Conservation (phyloP, 2,797 vertebrate species). For the Aeoliscus strigatus region DNA sequence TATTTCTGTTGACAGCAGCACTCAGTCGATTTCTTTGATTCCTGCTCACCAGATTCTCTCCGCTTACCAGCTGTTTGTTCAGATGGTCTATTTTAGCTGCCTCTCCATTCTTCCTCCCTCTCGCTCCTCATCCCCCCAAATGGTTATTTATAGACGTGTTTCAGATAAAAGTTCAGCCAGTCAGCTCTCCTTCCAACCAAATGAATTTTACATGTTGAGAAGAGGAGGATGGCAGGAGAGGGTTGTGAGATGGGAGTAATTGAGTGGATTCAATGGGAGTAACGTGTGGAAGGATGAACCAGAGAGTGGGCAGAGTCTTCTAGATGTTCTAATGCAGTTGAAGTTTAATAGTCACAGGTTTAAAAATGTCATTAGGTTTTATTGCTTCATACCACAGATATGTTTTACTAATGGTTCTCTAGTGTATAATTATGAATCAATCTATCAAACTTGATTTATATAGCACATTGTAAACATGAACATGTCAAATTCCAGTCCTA, state of each 20-base stretch:
- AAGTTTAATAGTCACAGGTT: no score
- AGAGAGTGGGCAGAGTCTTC: no score
- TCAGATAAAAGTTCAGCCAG: constrained; percentile 50
- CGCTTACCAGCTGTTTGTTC: constrained; percentile 49
- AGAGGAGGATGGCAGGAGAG: constrained; percentile 15
- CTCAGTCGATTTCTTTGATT: constrained; percentile 37
- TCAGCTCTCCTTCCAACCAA: constrained; percentile 27
- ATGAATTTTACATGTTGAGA: constrained; percentile 39
- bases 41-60: constrained; percentile 30
- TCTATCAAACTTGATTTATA: no score
- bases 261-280: no score
- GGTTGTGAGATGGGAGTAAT: constrained; percentile 40
- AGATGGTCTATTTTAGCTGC: constrained; percentile 46
- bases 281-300: no score
- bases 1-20: no score
- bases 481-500: no score
- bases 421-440: no score
- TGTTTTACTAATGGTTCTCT: neutral
- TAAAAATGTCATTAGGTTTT: no score
- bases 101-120: constrained; percentile 15
- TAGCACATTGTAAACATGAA: no score
- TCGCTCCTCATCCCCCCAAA: constrained; percentile 20
- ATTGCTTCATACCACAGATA: neutral
- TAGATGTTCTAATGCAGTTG: no score
- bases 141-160: constrained; percentile 54